Conservation (phyloP, 2,797 vertebrate species). For the Dermochelys coriacea region DNA sequence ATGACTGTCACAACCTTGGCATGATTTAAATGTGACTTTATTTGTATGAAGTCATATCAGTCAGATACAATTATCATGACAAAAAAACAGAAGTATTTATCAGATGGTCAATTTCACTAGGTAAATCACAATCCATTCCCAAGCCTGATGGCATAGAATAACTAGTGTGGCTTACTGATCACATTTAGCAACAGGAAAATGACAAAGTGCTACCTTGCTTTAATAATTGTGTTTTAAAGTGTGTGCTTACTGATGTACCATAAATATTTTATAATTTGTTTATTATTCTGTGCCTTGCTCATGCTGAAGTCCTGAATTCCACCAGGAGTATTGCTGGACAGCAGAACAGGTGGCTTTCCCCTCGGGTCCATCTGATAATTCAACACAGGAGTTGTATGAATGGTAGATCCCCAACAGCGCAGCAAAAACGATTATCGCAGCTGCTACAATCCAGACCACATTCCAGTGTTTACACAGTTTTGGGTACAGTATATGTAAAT, state of each 20-base stretch:
- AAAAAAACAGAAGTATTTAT: constrained; percentile 15
- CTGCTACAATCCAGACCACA: constrained; percentile 82
- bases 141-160: constrained; percentile 10
- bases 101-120: constrained; percentile 22
- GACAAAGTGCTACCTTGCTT: constrained; percentile 42
- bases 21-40: neutral
- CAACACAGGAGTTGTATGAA: constrained; percentile 81
- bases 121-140: neutral
- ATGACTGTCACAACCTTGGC: neutral
- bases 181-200: constrained; percentile 3
- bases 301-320: constrained; percentile 82
- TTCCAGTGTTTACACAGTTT: constrained; percentile 85
- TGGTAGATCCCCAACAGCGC: constrained; percentile 82
- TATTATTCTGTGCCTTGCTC: constrained; percentile 79
- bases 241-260: neutral
- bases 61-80: constrained; percentile 15
- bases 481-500: constrained; percentile 84
- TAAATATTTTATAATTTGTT: neutral
- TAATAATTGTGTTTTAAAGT: neutral
- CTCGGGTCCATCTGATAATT: constrained; percentile 75
- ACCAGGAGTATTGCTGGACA: constrained; percentile 81
- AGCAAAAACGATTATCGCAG: constrained; percentile 80
- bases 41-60: neutral
- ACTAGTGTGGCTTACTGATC: constrained; percentile 15
- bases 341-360: constrained; percentile 81